Percentiles rank a stretch among this genome's conserved stretches.
These are phyloP conservation scores for Dicerorhinus sumatrensis DNA, from an alignment of 2,113 vertebrate genomes.

Conservation along the genomic window DNA sequence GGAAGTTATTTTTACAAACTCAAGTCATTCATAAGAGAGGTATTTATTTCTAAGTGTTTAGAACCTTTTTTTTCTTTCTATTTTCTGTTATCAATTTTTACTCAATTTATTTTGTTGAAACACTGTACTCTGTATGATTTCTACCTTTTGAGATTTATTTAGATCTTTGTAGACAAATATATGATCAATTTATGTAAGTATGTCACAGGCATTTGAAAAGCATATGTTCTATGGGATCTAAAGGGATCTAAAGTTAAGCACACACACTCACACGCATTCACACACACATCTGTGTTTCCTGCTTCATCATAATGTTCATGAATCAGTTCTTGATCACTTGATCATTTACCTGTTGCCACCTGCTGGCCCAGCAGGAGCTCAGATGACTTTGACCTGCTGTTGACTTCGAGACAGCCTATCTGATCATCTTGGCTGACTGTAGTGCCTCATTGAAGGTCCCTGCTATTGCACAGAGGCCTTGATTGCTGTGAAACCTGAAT, in stretches of 20 bases:
- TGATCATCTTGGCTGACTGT: background rate
- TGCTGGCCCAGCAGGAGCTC: background rate
- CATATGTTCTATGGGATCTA: background rate
- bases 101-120: constrained; percentile 37
- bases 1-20: background rate
- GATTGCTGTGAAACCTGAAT: background rate
- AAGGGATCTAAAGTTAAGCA: background rate
- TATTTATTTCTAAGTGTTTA: constrained; percentile 40
- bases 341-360: background rate
- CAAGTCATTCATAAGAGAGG: background rate
- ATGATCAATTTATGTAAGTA: background rate
- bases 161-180: background rate
- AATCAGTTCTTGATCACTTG: background rate
- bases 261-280: background rate
- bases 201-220: background rate
- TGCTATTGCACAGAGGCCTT: background rate
- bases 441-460: too few relatives aligned
- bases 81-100: constrained; percentile 14
- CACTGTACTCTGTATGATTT: background rate
- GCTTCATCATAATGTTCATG: background rate
- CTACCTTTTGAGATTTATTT: constrained; percentile 18
- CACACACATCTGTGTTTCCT: background rate
- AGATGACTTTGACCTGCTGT: background rate
- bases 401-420: background rate
- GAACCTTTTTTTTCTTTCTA: background rate